Base-by-base conservation (phyloP, 2,113 vertebrate species). In the Willisornis vidua region DNA sequence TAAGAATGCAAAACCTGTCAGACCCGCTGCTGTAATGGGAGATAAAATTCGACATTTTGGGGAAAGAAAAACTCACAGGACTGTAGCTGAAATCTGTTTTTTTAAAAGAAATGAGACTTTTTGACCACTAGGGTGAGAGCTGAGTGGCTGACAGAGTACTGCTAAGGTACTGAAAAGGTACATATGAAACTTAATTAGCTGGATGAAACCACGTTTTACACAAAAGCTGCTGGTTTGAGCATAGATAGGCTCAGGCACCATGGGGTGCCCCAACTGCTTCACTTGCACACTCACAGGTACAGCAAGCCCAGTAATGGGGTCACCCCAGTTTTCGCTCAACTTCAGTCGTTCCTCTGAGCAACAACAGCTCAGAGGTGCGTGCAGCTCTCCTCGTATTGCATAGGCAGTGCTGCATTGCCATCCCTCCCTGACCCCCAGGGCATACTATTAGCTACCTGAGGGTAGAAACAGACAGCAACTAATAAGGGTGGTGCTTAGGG, bases 251-350 rank as follows among this genome's bases (percentile, higher is more conserved):
- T 55, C 7, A 2, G 72, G 78, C 85, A 26, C 39, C 3, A 2
- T 0, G 3, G 48, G 59, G 17, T 77, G 41, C 12, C n/a, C 52
- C 0, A 0, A 41, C 45, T 31, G 41, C 67, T 80, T 48, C 13
- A 5, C n/a, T 18, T 4, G 18, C n/a, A 61, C 41, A 46, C 65
- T n/a, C 3, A 3, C 28, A 77, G 37, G 65, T 67, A 65, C 41
- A 52, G 46, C 25, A 59, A 49, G 19, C 12, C 61, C 41, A 4
- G 3, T 1, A 25, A 19, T 17, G 46, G 71, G 31, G 28, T 49
- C 61, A 51, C 31, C 24, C 31, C 1, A 23, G 46, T 14, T 59
- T 79, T 29, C 75, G 61, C 65, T 85, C 48, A 78, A 18, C 18
- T 48, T 87, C 57, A 45, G 28, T 67, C 4, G 0, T 35, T 75